Evolutionary conservation across 2,888 invertebrate species (phyloP), one percentile per base, ranked within the genome.

Genomic region (Frankliniella intonsa): DNA sequence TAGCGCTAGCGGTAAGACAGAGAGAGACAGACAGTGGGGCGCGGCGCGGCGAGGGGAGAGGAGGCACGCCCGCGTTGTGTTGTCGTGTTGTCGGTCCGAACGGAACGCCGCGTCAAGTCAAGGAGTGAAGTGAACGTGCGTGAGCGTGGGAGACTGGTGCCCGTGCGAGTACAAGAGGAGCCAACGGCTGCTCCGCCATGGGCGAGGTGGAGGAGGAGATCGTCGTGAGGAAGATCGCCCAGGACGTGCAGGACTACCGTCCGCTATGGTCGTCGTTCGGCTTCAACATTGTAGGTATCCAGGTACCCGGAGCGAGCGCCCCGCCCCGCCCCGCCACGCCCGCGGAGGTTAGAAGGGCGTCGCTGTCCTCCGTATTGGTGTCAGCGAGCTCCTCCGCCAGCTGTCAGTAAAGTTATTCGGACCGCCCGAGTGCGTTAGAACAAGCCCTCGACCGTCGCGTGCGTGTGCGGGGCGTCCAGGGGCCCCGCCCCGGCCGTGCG

Each of bases 221-320:
- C 69, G 69, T 76, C 69, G 69, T 76, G 25, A 22, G 25, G 69
- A 76, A 76, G 69, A 76, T 76, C 69, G 69, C 69, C 25, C 11
- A 1, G 11, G 69, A 76, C 69, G 69, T 76, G 22, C 69, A 76
- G 69, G 69, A 76, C 1, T 76, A 76, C 69, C 69, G 69, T 9
- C 69, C 69, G 22, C 69, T 76, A 25, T 76, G 69, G 69, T 25
- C 69, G 69, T 76, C 69, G 22, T 76, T 25, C 69, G 69, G 69
- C 69, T 76, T 76, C 25, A 76, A 12, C 22, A 25, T 25, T 22
- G 69, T 76, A 76, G 22, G 69, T 76, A 76, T 12, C 69, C 12
- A 17, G 19, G 7, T n/a, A 14, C 55, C 17, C 55, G 12, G 9
- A 7, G 8, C 62, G 62, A 7, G 14, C 62, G 62, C 62, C 12